Evolutionary conservation across 2,888 invertebrate species (phyloP), one percentile per base, ranked within the genome.

Genomic region (Syritta pipiens): DNA sequence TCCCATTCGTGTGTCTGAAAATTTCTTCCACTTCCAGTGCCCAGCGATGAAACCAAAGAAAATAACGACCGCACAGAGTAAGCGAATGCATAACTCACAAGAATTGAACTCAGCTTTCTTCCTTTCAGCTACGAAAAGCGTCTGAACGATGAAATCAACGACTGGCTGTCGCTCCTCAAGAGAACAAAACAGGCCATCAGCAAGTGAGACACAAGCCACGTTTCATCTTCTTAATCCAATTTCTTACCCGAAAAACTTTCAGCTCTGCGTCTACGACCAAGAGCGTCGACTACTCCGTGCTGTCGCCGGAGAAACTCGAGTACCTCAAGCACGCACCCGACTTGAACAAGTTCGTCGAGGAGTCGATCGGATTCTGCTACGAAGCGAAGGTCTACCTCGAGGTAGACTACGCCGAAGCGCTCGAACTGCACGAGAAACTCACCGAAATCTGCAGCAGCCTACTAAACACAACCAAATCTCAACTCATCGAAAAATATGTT

Each of bases 311-410:
- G 2, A 86, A 87, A n/a, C 82, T 82, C 1, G 74, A 76, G 0
- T 85, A 85, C 49, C 81, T 88, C 2, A 81, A 82, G 2, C 51
- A 82, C 1, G 84, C 81, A 0, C 85, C 85, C 0, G 81, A 85
- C 65, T 30, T 86, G 4, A 83, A 83, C 4, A 82, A 77, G 3
- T 86, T 85, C 14, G 30, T 86, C 1, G 83, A 85, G 0, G 84
- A 84, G 10, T 83, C 84, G 0, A 5, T 84, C 0, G 67, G 82
- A 4, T 87, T 88, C 7, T 83, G 84, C 4, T 71, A 83, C 1
- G 81, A 83, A 3, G 84, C 84, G 0, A 42, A 49, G 2, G 26
- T 26, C 0, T 88, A 85, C 59, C 42, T 86, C 4, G 65, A 81
- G 6, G 46, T 60, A 2, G 81, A 86, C 14, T 82, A 83, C 20